Evolutionary conservation across 2,113 vertebrate genomes (phyloP).

Genomic region (Prunella fulvescens): DNA sequence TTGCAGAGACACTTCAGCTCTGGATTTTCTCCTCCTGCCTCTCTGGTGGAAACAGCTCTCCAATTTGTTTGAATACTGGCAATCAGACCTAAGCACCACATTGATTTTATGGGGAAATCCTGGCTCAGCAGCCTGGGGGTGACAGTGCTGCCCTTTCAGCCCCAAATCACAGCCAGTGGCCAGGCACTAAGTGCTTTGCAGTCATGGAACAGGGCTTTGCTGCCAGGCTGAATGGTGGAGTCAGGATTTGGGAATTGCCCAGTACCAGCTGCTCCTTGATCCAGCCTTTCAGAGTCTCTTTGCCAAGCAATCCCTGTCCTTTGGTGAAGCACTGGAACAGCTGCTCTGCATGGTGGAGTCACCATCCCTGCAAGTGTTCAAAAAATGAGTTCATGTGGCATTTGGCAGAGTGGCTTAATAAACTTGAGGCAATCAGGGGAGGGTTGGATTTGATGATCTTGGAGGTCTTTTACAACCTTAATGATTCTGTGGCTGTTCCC

Average conservation of each 20-base stretch:
- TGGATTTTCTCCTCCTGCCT: not conserved
- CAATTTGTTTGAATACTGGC: not conserved
- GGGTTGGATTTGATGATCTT: not conserved
- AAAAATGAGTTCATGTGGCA: not conserved
- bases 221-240: not conserved
- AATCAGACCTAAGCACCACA: not conserved
- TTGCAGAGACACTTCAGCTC: not conserved
- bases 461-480: not conserved
- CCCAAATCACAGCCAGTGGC: not conserved
- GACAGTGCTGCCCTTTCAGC: not conserved
- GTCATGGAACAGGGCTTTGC: not conserved
- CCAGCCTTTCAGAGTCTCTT: not conserved
- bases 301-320: not conserved
- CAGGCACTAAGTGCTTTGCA: not conserved
- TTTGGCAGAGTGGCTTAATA: not conserved
- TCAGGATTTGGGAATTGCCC: not conserved
- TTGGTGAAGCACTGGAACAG: not conserved
- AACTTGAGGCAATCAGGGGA: fast-evolving
- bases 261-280: not conserved
- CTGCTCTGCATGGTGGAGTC: not conserved
- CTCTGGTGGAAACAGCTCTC: not conserved
- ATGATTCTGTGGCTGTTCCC: not conserved
- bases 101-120: not conserved
- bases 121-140: not conserved
- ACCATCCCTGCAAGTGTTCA: not conserved